phyloP scores from a whole-genome alignment of 2,888 invertebrate species.

The Anaspis maculata region DNA sequence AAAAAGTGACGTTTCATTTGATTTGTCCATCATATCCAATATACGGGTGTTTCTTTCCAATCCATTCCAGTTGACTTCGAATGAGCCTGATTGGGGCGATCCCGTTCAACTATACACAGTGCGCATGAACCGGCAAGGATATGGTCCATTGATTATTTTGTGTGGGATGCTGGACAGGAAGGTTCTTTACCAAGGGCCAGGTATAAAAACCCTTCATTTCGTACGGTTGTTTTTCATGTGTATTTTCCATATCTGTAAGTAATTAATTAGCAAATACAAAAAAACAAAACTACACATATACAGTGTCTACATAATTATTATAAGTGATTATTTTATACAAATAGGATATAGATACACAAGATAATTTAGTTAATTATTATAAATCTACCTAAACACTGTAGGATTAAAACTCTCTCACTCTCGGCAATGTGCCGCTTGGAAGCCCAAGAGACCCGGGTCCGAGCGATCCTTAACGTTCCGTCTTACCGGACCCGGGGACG shows the following conservation, averaged over 20 bases:
- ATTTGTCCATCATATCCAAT: too few species aligned
- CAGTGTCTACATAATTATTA: constrained; percentile 41
- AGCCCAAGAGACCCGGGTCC: too few species aligned
- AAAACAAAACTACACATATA: constrained; percentile 44
- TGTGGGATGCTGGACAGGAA: too few species aligned
- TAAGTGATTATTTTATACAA: constrained; percentile 43
- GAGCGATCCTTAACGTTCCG: constrained; percentile 40
- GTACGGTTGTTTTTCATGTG: constrained; percentile 38
- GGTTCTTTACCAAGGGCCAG: too few species aligned
- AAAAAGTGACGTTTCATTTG: too few species aligned
- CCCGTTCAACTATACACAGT: too few species aligned
- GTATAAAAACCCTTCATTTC: too few species aligned
- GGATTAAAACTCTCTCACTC: constrained; percentile 13
- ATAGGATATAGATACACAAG: constrained; percentile 43
- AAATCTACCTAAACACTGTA: constrained; percentile 23
- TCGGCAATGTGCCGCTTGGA: constrained; percentile 4
- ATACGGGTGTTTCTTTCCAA: too few species aligned
- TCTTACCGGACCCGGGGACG: constrained; percentile 29
- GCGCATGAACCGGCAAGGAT: too few species aligned
- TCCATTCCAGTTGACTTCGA: too few species aligned
- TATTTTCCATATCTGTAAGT: constrained; percentile 38
- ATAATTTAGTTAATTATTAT: constrained; percentile 41
- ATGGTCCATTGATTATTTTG: too few species aligned
- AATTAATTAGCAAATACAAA: constrained; percentile 41
- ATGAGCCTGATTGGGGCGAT: too few species aligned